A percentile compares a stretch with the other conserved stretches of the same genome.
phyloP scores from a whole-genome alignment of 2,888 invertebrate genomes.

The Xestoiulus laeticollis region DNA sequence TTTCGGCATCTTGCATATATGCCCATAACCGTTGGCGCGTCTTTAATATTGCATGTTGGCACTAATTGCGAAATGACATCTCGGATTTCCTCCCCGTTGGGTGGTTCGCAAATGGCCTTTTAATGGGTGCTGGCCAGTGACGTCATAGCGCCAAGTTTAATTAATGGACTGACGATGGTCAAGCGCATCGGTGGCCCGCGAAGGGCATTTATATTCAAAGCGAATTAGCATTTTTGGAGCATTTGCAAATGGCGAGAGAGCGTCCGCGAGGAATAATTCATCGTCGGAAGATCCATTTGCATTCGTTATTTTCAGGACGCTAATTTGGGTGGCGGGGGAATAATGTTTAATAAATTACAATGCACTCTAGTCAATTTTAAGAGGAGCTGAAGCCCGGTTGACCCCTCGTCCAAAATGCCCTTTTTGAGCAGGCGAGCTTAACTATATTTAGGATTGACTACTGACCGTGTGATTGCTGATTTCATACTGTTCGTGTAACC shows the following conservation, averaged over 20 bases:
- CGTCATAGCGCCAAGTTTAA: slow-evolving; percentile 23
- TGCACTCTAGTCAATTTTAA: background rate
- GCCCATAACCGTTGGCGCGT: background rate
- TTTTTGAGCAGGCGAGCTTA: background rate
- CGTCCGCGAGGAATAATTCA: slow-evolving; percentile 9
- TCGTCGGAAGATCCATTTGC: background rate
- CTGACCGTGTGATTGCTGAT: background rate
- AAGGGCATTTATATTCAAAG: slow-evolving; percentile 2
- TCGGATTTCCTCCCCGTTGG: background rate
- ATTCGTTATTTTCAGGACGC: slow-evolving; percentile 37
- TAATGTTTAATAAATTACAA: slow-evolving; percentile 37
- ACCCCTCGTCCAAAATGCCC: background rate
- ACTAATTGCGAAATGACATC: slow-evolving; percentile 22
- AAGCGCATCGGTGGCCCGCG: background rate
- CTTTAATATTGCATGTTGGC: slow-evolving; percentile 13
- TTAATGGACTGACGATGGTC: background rate
- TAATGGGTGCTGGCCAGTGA: background rate
- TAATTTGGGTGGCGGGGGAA: background rate
- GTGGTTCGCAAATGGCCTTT: background rate
- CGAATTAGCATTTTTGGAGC: slow-evolving; percentile 18
- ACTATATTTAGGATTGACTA: background rate
- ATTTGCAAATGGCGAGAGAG: slow-evolving; percentile 15
- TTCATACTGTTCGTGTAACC: background rate
- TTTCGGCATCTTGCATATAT: slow-evolving; percentile 17
- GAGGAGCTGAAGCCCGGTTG: background rate